Base-by-base conservation (phyloP, 1,140 invertebrate genomes). In the Bombus haemorrhoidalis region DNA sequence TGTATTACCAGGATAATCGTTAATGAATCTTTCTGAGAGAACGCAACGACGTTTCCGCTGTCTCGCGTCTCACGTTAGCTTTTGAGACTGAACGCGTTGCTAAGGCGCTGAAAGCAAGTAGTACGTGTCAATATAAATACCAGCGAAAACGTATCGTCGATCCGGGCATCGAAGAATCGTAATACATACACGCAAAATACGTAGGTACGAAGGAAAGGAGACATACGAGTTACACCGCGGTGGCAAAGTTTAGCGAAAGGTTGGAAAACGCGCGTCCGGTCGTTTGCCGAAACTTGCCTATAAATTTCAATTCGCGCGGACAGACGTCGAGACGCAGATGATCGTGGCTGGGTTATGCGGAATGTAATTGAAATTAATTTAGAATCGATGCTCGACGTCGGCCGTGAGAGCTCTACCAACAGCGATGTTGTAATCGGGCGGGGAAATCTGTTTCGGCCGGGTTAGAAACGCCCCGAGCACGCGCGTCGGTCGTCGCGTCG, bases 361-460 rank as follows among this genome's bases (percentile, higher is more conserved):
- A 12, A 2, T 18, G 64, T 71, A 78, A 84, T 84, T 78, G 74
- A 78, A 84, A 84, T 85, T 85, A 85, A 85, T 85, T 81, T 85
- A 32, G 22, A 85, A 85, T 81, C 66, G 83, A 79, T 79, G 34
- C 72, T 15, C 41, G 43, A 47, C 25, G 25, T 28, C 41, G 34
- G 62, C 9, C 66, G 34, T n/a, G 75, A 57, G 43, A 77, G 59
- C 13, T 57, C 18, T 59, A 76, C 83, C 76, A 79, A 59, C 64
- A 79, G 75, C 69, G 6, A 66, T 39, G 72, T 53, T 53, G 68
- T 64, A 85, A 85, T 80, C 77, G 71, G 39, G 3, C 32, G 9
- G 75, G n/a, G 66, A 81, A 85, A 85, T 85, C 83, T 41, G 77
- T 81, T 81, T 81, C 32, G 28, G 22, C 4, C 64, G 15, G 71